Conservation (phyloP, 2,113 vertebrate genomes). For the Notechis scutatus region DNA sequence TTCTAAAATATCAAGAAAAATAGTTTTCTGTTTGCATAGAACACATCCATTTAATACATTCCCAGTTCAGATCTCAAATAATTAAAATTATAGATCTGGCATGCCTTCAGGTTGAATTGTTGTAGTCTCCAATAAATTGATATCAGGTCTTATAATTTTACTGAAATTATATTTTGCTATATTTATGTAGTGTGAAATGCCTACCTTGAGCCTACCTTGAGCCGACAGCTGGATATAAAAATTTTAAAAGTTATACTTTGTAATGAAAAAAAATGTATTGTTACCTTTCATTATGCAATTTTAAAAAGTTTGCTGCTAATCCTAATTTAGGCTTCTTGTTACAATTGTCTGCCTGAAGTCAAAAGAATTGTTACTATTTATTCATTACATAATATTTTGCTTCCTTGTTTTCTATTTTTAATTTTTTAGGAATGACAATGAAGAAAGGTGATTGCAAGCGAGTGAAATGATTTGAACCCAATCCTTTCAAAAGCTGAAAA, state of each 20-base stretch:
- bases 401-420: background rate
- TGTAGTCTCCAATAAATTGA: background rate
- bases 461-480: background rate
- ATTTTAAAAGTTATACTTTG: background rate
- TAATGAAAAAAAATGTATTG: background rate
- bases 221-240: background rate
- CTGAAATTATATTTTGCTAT: background rate
- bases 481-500: conserved; percentile 10
- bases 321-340: background rate
- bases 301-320: background rate
- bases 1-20: background rate
- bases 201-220: background rate
- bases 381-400: background rate
- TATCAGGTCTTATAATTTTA: background rate
- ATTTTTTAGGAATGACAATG: background rate
- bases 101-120: background rate
- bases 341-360: background rate
- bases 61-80: background rate
- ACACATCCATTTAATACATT: background rate
- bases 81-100: background rate
- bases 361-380: conserved; percentile 2
- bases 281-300: background rate
- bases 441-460: background rate
- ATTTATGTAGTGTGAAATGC: background rate
- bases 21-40: background rate